Conservation (phyloP, 2,888 invertebrate species). For the Megalurothrips usitatus region DNA sequence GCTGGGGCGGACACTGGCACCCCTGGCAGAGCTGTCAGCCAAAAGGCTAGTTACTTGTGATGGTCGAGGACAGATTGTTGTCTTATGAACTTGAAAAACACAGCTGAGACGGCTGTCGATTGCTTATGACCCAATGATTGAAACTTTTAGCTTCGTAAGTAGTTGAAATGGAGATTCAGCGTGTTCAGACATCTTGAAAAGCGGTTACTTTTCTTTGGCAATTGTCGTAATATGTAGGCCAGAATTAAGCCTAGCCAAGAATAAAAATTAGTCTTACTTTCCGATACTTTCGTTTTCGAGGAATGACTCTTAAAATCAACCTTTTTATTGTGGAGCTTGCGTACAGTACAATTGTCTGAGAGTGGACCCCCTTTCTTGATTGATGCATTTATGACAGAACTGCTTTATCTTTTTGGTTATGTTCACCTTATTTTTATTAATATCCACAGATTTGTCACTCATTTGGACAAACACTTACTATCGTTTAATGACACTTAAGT, state of each 20-base stretch:
- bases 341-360: too few species aligned
- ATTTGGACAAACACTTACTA: too few species aligned
- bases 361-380: too few species aligned
- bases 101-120: conserved; percentile 19
- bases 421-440: neutral
- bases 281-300: too few species aligned
- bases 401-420: neutral
- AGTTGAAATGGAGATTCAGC: neutral
- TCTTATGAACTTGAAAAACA: conserved; percentile 24
- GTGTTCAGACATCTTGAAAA: neutral
- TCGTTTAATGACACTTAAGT: too few species aligned
- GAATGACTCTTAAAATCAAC: too few species aligned
- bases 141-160: conserved; percentile 11
- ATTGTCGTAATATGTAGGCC: conserved; percentile 12
- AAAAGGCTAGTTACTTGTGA: conserved; percentile 18
- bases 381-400: too few species aligned
- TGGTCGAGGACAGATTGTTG: conserved; percentile 26
- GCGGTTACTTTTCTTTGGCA: neutral
- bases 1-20: neutral
- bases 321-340: too few species aligned
- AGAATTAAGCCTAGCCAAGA: conserved; percentile 24
- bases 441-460: too few species aligned
- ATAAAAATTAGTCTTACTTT: neutral
- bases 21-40: neutral
- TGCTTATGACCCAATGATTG: conserved; percentile 13